phyloP scores from a whole-genome alignment of 2,113 vertebrate species.

The Lagenorhynchus albirostris region DNA sequence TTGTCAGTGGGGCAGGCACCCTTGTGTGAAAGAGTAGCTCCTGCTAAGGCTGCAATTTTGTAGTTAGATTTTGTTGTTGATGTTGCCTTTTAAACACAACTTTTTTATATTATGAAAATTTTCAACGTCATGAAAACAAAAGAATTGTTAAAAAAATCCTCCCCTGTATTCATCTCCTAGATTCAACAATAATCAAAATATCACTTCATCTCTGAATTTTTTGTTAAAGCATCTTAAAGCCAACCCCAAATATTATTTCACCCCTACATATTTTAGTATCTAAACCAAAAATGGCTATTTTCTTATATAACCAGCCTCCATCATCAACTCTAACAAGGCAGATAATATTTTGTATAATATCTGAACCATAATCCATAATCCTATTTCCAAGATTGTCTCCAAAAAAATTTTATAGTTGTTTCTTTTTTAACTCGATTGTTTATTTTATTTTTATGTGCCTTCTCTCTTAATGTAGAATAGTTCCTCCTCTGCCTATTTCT shows the following conservation, averaged over 20 bases:
- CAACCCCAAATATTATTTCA: not conserved
- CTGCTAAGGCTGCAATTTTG: not conserved
- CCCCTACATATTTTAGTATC: not conserved
- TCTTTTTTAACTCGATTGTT: not conserved
- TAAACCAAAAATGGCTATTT: not conserved
- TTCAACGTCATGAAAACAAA: not conserved
- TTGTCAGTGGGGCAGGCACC: not conserved
- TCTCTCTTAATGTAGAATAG: not conserved
- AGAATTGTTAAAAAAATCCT: not conserved
- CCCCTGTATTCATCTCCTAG: not conserved
- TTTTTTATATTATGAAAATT: not conserved
- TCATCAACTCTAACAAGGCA: not conserved
- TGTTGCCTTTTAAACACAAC: not conserved
- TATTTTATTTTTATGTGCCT: not conserved
- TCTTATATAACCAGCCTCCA: not conserved
- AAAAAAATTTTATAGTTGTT: not conserved
- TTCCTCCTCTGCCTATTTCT: not conserved
- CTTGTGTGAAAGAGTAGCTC: not conserved
- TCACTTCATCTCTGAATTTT: not conserved
- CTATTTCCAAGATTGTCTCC: not conserved
- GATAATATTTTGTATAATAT: not conserved
- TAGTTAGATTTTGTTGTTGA: not conserved
- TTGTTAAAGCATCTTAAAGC: not conserved
- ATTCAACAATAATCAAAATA: not conserved
- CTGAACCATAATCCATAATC: not conserved